Conservation (phyloP, 2,888 invertebrate genomes). For the Anticlea derivata region DNA sequence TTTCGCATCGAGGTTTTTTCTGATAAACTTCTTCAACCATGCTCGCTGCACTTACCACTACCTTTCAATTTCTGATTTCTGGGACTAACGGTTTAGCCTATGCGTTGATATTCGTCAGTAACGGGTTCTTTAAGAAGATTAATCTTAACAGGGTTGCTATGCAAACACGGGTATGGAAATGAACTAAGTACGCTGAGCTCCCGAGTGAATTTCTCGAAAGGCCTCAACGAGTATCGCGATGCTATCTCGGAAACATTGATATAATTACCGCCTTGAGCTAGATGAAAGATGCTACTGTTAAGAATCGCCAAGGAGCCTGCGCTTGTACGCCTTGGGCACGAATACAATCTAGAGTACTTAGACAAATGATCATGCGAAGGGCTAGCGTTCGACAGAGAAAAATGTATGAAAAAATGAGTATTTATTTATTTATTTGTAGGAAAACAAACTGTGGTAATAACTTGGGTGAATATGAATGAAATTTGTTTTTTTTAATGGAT, state of each 20-base stretch:
- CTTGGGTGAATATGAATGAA: no score
- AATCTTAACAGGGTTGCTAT: neutral
- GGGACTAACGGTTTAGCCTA: neutral
- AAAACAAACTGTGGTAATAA: no score
- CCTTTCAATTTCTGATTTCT: no score
- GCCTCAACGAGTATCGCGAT: slow-evolving; percentile 23
- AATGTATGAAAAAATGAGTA: no score
- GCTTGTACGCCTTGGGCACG: slow-evolving; percentile 7
- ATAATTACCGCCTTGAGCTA: slow-evolving; percentile 38
- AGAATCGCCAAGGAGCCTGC: slow-evolving; percentile 12
- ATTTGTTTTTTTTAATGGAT: no score
- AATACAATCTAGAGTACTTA: neutral
- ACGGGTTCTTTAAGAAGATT: neutral
- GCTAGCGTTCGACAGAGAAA: no score
- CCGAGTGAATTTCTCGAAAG: slow-evolving; percentile 27
- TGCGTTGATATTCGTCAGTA: neutral
- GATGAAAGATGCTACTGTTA: slow-evolving; percentile 30
- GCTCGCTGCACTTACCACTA: no score
- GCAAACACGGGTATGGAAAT: slow-evolving; percentile 15
- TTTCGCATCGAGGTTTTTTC: no score
- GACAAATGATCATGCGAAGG: neutral
- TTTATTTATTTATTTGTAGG: no score
- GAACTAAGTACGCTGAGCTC: neutral
- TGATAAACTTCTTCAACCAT: no score
- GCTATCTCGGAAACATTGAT: slow-evolving; percentile 25